Conservation (phyloP, 2,113 vertebrate genomes). For the Burhinus oedicnemus region DNA sequence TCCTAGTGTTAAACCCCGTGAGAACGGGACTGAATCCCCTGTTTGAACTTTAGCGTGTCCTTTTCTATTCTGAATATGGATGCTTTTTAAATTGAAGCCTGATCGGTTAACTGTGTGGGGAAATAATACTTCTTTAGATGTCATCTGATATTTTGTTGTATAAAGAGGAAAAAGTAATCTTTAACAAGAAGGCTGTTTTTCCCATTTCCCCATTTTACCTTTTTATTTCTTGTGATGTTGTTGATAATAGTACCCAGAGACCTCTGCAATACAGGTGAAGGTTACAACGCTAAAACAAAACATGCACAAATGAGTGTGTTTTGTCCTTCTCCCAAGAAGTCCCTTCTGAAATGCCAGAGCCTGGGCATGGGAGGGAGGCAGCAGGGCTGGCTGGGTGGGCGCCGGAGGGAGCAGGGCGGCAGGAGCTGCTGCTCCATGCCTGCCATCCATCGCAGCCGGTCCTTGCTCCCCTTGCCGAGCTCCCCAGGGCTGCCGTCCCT, state of each 20-base stretch:
- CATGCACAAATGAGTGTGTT: fast-evolving
- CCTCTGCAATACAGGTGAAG: neutral
- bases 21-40: neutral
- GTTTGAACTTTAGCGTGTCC: neutral
- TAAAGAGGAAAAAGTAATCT: neutral
- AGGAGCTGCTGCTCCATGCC: neutral
- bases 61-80: neutral
- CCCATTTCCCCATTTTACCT: neutral
- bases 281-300: neutral
- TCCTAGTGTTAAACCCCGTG: neutral
- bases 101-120: neutral
- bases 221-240: neutral
- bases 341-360: fast-evolving
- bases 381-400: neutral
- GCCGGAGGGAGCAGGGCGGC: fast-evolving
- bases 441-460: fast-evolving
- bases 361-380: neutral
- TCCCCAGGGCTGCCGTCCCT: neutral
- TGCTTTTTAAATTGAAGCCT: neutral
- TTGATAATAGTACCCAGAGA: neutral
- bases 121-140: neutral
- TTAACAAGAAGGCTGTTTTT: neutral
- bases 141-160: neutral
- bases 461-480: neutral
- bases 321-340: neutral